Evolutionary conservation across 2,797 vertebrate genomes (phyloP).

Genomic region (Moxostoma hubbsi): DNA sequence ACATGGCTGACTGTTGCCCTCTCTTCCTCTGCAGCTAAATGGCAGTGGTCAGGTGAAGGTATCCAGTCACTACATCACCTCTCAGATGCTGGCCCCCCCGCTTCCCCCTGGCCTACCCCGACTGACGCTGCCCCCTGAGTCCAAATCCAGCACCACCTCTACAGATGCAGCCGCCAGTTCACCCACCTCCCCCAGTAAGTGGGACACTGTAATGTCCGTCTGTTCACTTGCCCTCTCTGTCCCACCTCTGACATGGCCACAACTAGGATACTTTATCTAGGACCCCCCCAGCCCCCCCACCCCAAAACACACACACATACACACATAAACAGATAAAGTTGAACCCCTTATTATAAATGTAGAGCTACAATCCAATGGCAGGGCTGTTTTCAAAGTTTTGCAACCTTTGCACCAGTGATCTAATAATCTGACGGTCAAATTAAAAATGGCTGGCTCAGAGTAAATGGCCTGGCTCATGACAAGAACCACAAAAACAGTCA

Average conservation of each 20-base stretch:
- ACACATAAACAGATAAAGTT: not conserved
- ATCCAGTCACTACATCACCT: slow-evolving; percentile 90
- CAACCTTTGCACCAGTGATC: not conserved
- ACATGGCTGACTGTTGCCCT: slow-evolving; percentile 57
- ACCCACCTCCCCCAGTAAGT: slow-evolving; percentile 92
- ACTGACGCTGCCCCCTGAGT: slow-evolving; percentile 84
- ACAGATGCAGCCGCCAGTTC: slow-evolving; percentile 87
- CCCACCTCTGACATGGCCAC: slow-evolving; percentile 19
- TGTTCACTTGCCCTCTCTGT: slow-evolving; percentile 11
- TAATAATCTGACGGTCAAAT: not conserved
- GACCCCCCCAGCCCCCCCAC: too few relatives aligned
- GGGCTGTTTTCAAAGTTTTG: not conserved
- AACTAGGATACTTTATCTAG: not conserved
- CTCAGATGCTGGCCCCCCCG: slow-evolving; percentile 90
- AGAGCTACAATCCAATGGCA: not conserved
- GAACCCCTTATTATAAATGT: not conserved
- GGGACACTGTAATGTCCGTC: slow-evolving; percentile 22
- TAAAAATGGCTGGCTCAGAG: slow-evolving; percentile 51
- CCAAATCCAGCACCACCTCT: slow-evolving; percentile 89
- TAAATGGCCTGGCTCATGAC: slow-evolving; percentile 43
- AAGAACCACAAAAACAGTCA: slow-evolving; percentile 1
- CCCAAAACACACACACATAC: not conserved
- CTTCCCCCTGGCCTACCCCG: slow-evolving; percentile 84
- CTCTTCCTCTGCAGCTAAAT: slow-evolving; percentile 82
- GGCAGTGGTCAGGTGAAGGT: slow-evolving; percentile 94